Conservation (phyloP, 2,797 vertebrate genomes). For the Lophotriccus pileatus region DNA sequence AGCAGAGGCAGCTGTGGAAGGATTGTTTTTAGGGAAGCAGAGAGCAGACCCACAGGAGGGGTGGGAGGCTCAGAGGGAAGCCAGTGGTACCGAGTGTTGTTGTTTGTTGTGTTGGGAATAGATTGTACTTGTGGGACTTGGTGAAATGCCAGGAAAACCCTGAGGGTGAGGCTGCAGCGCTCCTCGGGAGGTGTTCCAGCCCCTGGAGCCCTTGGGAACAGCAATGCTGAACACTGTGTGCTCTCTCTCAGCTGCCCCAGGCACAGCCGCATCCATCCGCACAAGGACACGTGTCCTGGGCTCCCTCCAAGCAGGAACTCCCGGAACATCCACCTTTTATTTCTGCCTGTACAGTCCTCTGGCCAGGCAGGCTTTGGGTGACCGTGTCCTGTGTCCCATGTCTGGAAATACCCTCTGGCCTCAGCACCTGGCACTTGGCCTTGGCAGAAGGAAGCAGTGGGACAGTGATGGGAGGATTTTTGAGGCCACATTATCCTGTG, state of each 20-base stretch:
- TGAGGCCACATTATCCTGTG: fast-evolving
- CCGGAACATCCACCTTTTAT: background rate
- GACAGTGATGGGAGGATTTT: background rate
- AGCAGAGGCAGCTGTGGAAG: background rate
- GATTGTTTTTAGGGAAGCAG: background rate
- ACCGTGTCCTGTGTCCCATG: fast-evolving
- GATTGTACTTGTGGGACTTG: background rate
- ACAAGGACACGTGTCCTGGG: background rate
- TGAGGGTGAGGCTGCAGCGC: background rate
- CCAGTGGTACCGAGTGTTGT: fast-evolving
- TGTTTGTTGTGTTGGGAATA: background rate
- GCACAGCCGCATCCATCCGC: background rate
- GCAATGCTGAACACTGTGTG: background rate
- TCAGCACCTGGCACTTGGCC: fast-evolving
- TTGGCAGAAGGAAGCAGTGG: background rate
- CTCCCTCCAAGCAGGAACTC: background rate
- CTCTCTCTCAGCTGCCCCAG: background rate
- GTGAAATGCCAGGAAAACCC: background rate
- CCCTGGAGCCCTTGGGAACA: background rate
- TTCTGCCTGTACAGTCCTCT: background rate
- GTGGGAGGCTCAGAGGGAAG: background rate
- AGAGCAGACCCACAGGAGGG: background rate
- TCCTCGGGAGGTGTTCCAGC: background rate
- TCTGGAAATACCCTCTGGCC: background rate
- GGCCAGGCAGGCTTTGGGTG: background rate